A percentile compares a stretch with the other conserved stretches of the same genome.
Conservation (phyloP, 2,797 vertebrate genomes). For the Eidolon dupreanum region DNA sequence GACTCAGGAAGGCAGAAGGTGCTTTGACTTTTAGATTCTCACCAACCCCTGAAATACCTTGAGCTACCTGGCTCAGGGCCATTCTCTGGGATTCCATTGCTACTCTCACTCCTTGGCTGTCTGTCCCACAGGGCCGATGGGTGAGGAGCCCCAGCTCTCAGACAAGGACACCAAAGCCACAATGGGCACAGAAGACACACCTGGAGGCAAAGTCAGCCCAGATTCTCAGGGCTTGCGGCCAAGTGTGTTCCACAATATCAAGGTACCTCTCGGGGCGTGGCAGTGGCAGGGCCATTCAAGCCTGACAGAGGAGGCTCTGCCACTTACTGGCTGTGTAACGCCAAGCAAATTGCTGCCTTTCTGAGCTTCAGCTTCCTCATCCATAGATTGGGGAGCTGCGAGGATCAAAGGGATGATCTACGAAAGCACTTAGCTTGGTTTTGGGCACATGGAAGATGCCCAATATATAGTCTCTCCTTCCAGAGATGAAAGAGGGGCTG, state of each 20-base stretch:
- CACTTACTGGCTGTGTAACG: not conserved
- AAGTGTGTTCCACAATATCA: slow-evolving; percentile 67
- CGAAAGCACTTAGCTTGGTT: not conserved
- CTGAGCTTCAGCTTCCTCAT: not conserved
- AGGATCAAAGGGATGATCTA: not conserved
- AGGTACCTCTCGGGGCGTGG: slow-evolving; percentile 48
- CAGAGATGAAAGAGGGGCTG: not conserved
- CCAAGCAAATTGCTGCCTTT: not conserved
- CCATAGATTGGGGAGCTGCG: not conserved
- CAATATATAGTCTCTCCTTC: not conserved
- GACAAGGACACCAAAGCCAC: slow-evolving; percentile 35
- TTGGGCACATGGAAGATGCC: not conserved
- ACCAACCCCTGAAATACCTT: not conserved
- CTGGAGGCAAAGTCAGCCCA: not conserved
- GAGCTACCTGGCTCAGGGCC: not conserved
- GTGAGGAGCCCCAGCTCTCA: slow-evolving; percentile 13
- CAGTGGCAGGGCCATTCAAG: rapidly evolving
- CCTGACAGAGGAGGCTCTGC: not conserved
- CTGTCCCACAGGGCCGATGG: slow-evolving; percentile 29
- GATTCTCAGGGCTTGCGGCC: not conserved
- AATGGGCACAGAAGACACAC: slow-evolving; percentile 8
- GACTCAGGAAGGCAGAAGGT: not conserved
- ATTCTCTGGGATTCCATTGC: not conserved
- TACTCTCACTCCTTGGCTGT: not conserved
- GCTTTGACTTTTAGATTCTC: not conserved